These are phyloP conservation scores for Apotomis turbidana DNA, from an alignment of 2,888 invertebrate genomes.

Conservation along the genomic window DNA sequence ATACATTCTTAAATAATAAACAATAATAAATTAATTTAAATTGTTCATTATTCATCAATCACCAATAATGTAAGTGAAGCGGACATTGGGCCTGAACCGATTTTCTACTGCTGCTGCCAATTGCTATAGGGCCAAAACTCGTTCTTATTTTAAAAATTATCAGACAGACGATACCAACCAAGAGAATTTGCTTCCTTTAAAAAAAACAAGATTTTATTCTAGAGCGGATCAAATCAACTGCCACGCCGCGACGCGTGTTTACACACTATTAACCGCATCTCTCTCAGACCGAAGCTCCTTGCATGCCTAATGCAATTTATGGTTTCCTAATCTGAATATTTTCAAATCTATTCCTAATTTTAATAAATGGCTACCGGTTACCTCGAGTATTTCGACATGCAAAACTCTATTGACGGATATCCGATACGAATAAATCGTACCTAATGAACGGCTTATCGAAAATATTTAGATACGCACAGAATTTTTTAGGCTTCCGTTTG, in stretches of 20 bases:
- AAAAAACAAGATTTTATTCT: no score
- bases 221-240: constrained; percentile 11
- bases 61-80: no score
- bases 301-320: constrained; percentile 40
- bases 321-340: constrained; percentile 40
- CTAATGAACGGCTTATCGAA: constrained; percentile 43
- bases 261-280: constrained; percentile 11
- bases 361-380: constrained; percentile 33
- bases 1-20: no score
- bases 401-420: constrained; percentile 53
- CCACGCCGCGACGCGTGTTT: neutral
- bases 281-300: constrained; percentile 18
- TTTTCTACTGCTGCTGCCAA: no score
- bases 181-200: no score
- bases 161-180: no score
- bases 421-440: constrained; percentile 57
- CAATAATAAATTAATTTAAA: no score
- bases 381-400: constrained; percentile 35
- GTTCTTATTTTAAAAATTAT: no score
- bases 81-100: no score
- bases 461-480: constrained; percentile 28
- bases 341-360: constrained; percentile 36
- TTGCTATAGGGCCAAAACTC: no score
- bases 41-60: no score
- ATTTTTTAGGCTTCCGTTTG: neutral